A percentile compares a stretch with the other conserved stretches of the same genome.
These are phyloP conservation scores for Pristionchus japonicus DNA, from an alignment of 2,888 invertebrate species.

Conservation along the genomic window DNA sequence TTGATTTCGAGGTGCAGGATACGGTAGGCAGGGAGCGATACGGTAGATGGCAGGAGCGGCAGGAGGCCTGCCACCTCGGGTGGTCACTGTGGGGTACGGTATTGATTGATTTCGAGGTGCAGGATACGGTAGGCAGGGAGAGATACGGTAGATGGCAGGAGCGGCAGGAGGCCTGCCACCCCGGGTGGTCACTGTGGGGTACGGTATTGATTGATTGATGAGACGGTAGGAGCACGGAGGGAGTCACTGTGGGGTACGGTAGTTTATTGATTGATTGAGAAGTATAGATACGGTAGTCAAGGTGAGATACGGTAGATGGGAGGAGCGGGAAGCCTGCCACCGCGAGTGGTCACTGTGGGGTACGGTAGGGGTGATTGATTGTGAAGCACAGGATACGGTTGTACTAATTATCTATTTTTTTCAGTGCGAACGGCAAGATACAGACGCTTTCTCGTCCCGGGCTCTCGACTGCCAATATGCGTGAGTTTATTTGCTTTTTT, in stretches of 20 bases:
- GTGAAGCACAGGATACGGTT: neutral
- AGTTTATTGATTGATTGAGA: no score
- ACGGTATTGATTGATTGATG: no score
- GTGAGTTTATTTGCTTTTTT: neutral
- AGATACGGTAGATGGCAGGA: no score
- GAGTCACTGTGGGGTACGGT: no score
- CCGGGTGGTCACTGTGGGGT: neutral
- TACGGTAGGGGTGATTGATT: neutral
- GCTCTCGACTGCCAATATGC: neutral
- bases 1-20: neutral
- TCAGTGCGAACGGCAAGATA: conserved; percentile 23
- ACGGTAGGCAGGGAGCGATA: neutral
- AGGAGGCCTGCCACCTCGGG: neutral
- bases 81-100: neutral
- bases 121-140: neutral
- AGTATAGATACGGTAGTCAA: no score
- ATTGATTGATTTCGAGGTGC: neutral
- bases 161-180: neutral
- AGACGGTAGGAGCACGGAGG: no score
- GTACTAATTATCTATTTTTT: neutral
- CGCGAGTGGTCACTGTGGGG: neutral
- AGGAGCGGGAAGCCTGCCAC: neutral
- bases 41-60: no score
- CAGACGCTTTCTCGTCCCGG: conserved; percentile 6
- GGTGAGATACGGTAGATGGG: no score